A percentile compares a stretch with the other conserved stretches of the same genome.
phyloP scores from a whole-genome alignment of 2,888 invertebrate species.

The Andrena bucephala region DNA sequence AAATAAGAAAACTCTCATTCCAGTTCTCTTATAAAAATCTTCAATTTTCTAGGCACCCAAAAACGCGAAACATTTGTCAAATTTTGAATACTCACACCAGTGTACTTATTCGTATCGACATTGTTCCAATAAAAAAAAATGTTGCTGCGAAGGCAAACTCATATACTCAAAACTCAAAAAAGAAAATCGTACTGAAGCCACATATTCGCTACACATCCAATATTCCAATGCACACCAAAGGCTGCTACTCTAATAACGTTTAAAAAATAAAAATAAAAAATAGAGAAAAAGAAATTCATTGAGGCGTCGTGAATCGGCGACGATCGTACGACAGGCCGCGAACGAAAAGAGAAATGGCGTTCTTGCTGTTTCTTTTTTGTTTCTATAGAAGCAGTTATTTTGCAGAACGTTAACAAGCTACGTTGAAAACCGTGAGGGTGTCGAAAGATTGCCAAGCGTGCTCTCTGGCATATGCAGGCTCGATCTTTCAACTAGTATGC shows the following conservation, averaged over 20 bases:
- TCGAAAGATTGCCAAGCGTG: conserved; percentile 4
- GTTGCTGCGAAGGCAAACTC: conserved; percentile 37
- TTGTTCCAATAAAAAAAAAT: conserved; percentile 9
- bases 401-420: conserved; percentile 48
- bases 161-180: conserved; percentile 49
- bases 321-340: conserved; percentile 12
- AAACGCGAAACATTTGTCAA: neutral
- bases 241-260: conserved; percentile 47
- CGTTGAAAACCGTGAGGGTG: conserved; percentile 1
- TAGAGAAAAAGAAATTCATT: conserved; percentile 15
- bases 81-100: conserved; percentile 31
- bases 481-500: conserved; percentile 10
- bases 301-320: conserved; percentile 6
- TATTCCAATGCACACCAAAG: conserved; percentile 68
- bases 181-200: conserved; percentile 65
- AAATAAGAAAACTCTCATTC: no score
- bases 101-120: neutral
- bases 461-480: neutral
- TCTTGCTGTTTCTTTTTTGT: neutral
- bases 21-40: no score
- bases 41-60: neutral
- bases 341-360: conserved; percentile 21
- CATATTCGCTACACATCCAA: conserved; percentile 67
- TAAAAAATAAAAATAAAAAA: conserved; percentile 25
- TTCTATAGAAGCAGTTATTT: conserved; percentile 52